phyloP scores from a whole-genome alignment of 2,113 vertebrate genomes.

The Geococcyx californianus region DNA sequence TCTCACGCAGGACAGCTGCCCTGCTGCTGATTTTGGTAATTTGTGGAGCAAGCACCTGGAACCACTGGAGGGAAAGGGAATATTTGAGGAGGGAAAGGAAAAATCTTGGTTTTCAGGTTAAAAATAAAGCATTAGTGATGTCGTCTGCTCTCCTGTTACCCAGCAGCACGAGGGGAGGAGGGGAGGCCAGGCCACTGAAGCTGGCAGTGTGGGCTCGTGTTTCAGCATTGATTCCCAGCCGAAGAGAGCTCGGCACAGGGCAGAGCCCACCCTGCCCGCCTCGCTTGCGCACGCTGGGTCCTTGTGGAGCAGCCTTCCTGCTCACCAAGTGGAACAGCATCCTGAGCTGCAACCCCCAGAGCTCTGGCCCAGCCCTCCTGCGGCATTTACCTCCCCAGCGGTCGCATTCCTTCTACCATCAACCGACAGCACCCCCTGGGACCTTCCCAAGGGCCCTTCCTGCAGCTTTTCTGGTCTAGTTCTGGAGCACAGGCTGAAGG shows the following conservation, averaged over 20 bases:
- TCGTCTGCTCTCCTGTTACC: neutral
- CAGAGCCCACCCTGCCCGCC: neutral
- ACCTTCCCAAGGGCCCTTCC: neutral
- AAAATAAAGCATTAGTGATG: neutral
- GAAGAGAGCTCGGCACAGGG: neutral
- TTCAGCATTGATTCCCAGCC: neutral
- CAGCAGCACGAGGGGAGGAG: neutral
- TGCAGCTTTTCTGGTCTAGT: neutral
- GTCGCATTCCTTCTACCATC: neutral
- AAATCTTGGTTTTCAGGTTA: neutral
- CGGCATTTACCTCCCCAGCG: neutral
- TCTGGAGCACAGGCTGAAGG: neutral
- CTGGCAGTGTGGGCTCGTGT: neutral
- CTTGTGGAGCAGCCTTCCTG: neutral
- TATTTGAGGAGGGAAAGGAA: neutral
- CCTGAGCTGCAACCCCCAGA: neutral
- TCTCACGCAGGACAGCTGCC: neutral
- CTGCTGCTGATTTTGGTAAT: neutral
- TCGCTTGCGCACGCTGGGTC: accelerated
- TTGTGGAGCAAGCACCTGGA: slow-evolving; percentile 15
- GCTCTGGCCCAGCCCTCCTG: neutral
- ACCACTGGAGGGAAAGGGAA: neutral
- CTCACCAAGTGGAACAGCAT: accelerated
- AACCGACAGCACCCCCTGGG: accelerated
- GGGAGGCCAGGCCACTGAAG: neutral